Base-by-base conservation (phyloP, 2,888 invertebrate species). In the Panopea generosa region DNA sequence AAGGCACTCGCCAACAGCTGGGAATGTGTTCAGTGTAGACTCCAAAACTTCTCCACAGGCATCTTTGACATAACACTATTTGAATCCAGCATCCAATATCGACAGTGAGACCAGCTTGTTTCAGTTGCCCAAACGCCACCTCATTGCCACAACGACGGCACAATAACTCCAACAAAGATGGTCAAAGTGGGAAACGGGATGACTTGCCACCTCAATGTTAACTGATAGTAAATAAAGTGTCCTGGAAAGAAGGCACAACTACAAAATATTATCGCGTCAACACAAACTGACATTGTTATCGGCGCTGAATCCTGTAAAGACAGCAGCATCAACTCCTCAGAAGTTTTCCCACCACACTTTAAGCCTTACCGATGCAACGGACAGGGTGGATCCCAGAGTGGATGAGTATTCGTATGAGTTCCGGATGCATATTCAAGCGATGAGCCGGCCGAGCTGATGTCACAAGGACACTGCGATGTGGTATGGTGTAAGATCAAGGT, bases 1-100 rank as follows among this genome's bases (percentile, higher is more conserved):
- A 77, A 68, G 14, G 38, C 59, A 18, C 24, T 72, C 2, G 22
- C 52, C n/a, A 71, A 67, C 29, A 69, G 63, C 27, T 77, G 68
- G 63, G 68, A 77, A 55, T 62, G 77, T 27, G 24, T 60, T 4
- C 62, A 71, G 11, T 76, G 71, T 60, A 71, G 71, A 1, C 2
- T 71, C 6, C 70, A 65, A 52, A 71, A 71, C 29, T 75, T 59
- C 49, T 63, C 74, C 2, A 60, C 63, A 11, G 24, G 59, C 0
- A 29, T 69, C 14, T 75, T 69, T 20, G 55, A 69, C 50, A 52
- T 33, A 11, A n/a, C n/a, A n/a, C n/a, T n/a, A n/a, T n/a, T n/a
- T n/a, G n/a, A n/a, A n/a, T n/a, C n/a, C n/a, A n/a, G 20, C 45
- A 16, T 9, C 45, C 16, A 6, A 45, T 9, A 45, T 4, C 3